These are phyloP conservation scores for Melanostoma mellinum DNA, from an alignment of 2,888 invertebrate species.

Conservation along the genomic window DNA sequence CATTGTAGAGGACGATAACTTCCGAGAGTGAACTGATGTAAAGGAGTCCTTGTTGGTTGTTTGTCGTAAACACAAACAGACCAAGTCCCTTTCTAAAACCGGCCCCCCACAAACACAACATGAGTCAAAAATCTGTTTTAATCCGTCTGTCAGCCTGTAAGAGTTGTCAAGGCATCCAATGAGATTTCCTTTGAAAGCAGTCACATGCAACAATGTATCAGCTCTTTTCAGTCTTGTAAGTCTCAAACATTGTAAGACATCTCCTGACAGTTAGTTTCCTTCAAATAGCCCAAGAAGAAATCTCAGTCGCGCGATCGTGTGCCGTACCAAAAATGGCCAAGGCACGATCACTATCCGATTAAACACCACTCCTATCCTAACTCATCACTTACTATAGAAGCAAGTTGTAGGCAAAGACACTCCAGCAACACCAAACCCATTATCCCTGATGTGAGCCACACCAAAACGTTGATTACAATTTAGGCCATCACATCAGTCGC, in stretches of 20 bases:
- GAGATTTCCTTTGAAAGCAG: background rate
- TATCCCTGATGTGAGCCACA: slow-evolving; percentile 14
- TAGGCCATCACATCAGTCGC: slow-evolving; percentile 42
- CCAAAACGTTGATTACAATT: slow-evolving; percentile 51
- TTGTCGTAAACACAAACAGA: too few species aligned
- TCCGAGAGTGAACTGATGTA: too few species aligned
- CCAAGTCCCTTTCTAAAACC: too few species aligned
- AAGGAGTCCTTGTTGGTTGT: too few species aligned
- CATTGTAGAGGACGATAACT: too few species aligned
- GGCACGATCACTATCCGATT: slow-evolving; percentile 57
- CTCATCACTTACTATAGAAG: slow-evolving; percentile 47
- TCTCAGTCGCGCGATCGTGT: slow-evolving; percentile 44
- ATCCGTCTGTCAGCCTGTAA: background rate
- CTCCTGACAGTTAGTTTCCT: slow-evolving; percentile 26
- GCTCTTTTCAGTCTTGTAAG: background rate
- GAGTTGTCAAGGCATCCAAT: background rate
- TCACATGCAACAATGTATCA: slow-evolving; percentile 8
- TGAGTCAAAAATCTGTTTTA: background rate
- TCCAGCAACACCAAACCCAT: background rate
- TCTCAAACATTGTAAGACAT: slow-evolving; percentile 17
- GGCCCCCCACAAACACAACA: too few species aligned
- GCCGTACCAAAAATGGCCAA: slow-evolving; percentile 63
- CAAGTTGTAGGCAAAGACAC: slow-evolving; percentile 13
- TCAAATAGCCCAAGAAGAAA: slow-evolving; percentile 16
- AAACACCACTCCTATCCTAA: slow-evolving; percentile 36